Evolutionary conservation across 1,140 invertebrate genomes (phyloP).

Genomic region (Heterodera schachtii): DNA sequence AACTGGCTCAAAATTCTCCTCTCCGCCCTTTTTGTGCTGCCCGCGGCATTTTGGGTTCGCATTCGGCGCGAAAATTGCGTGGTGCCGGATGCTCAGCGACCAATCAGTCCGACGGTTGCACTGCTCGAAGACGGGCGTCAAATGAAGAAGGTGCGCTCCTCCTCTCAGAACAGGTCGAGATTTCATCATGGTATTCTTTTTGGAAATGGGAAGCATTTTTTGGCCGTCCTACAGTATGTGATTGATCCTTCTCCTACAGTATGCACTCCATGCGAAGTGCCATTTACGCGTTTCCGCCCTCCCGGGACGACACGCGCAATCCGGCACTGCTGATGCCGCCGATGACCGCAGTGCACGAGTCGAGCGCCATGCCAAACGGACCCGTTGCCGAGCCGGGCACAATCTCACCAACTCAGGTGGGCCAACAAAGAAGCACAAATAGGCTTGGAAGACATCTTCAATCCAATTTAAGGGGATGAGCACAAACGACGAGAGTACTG

Average conservation of each 20-base stretch:
- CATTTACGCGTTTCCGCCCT: conserved; percentile 6
- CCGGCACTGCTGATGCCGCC: conserved; percentile 14
- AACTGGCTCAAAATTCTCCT: conserved; percentile 57
- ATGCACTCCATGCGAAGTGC: conserved; percentile 32
- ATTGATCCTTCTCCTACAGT: conserved; percentile 5
- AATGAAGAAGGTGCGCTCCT: conserved; percentile 25
- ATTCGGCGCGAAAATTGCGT: background rate
- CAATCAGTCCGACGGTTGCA: conserved; percentile 35
- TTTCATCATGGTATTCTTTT: background rate
- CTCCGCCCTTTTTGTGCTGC: conserved; percentile 45
- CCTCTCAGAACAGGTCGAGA: conserved; percentile 22
- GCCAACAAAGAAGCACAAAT: too few species aligned
- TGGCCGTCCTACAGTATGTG: too few species aligned
- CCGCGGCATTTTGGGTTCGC: conserved; percentile 33
- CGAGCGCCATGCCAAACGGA: background rate
- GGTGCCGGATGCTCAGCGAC: background rate
- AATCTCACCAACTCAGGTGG: background rate
- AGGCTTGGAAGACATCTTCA: too few species aligned
- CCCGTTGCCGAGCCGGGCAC: background rate
- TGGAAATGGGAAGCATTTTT: background rate
- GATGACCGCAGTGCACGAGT: background rate
- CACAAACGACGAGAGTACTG: conserved; percentile 27
- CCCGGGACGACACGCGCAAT: conserved; percentile 7
- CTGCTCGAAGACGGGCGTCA: conserved; percentile 32
- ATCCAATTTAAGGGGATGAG: background rate